Evolutionary conservation across 1,140 invertebrate genomes (phyloP), one percentile per base, ranked within the genome.

Genomic region (Adoxophyes honmai): DNA sequence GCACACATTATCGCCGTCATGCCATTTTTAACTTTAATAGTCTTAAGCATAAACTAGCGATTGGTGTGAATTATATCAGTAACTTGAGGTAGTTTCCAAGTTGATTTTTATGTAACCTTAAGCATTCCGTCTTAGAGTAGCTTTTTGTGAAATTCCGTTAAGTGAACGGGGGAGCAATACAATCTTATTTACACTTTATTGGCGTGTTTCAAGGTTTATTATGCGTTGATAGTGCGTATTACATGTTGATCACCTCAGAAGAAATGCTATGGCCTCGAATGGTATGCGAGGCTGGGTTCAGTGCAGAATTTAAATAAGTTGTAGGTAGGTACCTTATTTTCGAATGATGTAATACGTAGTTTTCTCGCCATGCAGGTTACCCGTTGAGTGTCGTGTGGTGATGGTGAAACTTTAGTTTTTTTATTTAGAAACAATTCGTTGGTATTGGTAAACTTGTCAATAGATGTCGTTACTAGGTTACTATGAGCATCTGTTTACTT

Each of bases 211-310:
- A 73, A 54, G 35, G 44, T 60, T 61, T 38, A 69, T 54, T 36
- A 55, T 64, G 9, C 16, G 10, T 7, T 39, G 14, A 6, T 3
- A 18, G 9, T 42, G 10, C n/a, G 15, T n/a, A 44, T n/a, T 38
- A 38, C 33, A 52, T 75, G 66, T 78, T 72, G 73, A 72, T 79
- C 68, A 79, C 78, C 73, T 76, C 68, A 73, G 68, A 80, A 81
- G 76, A 83, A 81, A 81, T 83, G 74, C 53, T 66, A 62, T 72
- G 80, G 70, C 80, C 80, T 81, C 78, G 72, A 56, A 35, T 55
- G 72, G 78, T 73, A 79, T 68, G 74, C 58, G 62, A 14, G 51
- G 34, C 33, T 48, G 15, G 39, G 42, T 48, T 18, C n/a, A 1
- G 1, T 48, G 42, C 42, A 48, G 42, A 33, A 48, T 48, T 48